These are phyloP conservation scores for Sesamia inferens DNA, from an alignment of 2,888 invertebrate species.

Conservation along the genomic window DNA sequence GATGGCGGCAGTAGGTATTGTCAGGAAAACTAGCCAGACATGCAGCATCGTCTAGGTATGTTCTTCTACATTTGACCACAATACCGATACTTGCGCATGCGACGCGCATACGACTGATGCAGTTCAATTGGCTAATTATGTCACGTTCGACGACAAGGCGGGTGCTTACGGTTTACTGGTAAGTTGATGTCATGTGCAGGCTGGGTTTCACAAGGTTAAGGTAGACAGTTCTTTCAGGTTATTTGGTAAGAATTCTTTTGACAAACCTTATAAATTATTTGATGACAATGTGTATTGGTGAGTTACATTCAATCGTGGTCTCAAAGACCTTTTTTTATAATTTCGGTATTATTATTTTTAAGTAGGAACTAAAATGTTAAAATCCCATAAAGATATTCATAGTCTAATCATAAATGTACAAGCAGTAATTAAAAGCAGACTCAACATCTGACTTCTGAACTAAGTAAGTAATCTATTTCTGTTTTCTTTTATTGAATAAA, in stretches of 20 bases:
- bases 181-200: constrained; percentile 37
- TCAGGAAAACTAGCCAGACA: constrained; percentile 64
- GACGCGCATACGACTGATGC: constrained; percentile 41
- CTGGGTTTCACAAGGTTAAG: constrained; percentile 17
- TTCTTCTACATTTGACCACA: constrained; percentile 55
- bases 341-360: neutral
- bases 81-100: constrained; percentile 61
- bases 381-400: neutral
- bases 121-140: constrained; percentile 60
- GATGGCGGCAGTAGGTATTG: constrained; percentile 37
- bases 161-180: constrained; percentile 41
- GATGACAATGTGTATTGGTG: neutral
- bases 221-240: neutral
- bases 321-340: neutral
- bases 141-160: constrained; percentile 47
- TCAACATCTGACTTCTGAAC: neutral
- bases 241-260: neutral
- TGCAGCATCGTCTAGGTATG: constrained; percentile 46
- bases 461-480: neutral
- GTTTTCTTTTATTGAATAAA: too few species aligned
- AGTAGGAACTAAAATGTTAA: neutral
- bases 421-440: neutral
- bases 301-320: neutral
- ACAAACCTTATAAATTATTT: neutral
- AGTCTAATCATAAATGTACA: neutral